Conservation (phyloP, 92 coral and sea anemone species). For the Siderastrea siderea region DNA sequence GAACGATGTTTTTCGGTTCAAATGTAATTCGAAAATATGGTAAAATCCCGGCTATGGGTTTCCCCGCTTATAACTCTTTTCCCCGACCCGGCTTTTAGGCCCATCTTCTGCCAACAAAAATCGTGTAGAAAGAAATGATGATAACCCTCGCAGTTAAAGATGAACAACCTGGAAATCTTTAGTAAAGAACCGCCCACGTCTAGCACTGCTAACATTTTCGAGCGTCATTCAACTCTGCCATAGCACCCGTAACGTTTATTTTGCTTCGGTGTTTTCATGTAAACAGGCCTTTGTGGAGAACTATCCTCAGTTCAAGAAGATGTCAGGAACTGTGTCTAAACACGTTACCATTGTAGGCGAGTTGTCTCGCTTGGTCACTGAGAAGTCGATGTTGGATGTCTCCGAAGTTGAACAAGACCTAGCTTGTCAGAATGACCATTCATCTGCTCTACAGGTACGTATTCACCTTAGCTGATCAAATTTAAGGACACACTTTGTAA, state of each 20-base stretch:
- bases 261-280: neutral
- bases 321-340: slow-evolving; percentile 98
- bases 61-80: too few relatives aligned
- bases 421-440: slow-evolving; percentile 95
- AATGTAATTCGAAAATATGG: too few relatives aligned
- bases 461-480: neutral
- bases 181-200: too few relatives aligned
- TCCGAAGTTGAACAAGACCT: slow-evolving; percentile 99
- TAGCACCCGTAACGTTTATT: neutral
- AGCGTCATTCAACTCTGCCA: neutral
- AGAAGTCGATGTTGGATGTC: slow-evolving; percentile 86
- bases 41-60: too few relatives aligned
- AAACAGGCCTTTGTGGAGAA: slow-evolving; percentile 96
- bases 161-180: too few relatives aligned
- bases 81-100: too few relatives aligned
- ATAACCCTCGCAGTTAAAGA: too few relatives aligned
- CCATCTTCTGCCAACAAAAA: too few relatives aligned
- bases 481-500: too few relatives aligned
- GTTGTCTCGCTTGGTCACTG: slow-evolving; percentile 93
- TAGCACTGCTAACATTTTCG: too few relatives aligned
- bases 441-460: slow-evolving; percentile 90
- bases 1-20: too few relatives aligned
- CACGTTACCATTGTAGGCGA: slow-evolving; percentile 99
- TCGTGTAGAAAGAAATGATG: too few relatives aligned
- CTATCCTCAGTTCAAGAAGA: slow-evolving; percentile 98